Evolutionary conservation across 2,113 vertebrate genomes (phyloP).

Genomic region (Lycocorax pyrrhopterus): DNA sequence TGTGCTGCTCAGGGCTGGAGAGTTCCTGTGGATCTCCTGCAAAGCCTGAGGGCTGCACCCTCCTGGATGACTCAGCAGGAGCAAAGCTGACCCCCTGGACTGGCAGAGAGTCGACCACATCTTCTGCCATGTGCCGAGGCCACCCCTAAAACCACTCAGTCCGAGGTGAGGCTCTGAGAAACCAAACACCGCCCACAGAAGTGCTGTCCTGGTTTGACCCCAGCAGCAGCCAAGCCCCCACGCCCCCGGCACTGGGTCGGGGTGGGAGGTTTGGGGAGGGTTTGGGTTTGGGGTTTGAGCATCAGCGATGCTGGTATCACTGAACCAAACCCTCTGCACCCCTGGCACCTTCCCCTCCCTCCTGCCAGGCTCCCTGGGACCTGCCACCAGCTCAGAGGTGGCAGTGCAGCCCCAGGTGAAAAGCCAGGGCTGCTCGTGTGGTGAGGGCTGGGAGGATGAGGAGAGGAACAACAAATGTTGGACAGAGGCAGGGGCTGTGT

Average conservation of each 20-base stretch:
- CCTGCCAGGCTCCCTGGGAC: not conserved
- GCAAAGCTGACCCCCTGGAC: not conserved
- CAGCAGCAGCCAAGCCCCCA: not conserved
- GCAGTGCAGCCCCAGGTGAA: not conserved
- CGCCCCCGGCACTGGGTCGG: fast-evolving
- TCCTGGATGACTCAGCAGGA: not conserved
- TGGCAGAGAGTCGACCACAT: not conserved
- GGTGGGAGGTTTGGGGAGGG: not conserved
- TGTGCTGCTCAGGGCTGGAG: not conserved
- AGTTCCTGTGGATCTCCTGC: not conserved
- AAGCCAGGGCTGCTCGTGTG: no score
- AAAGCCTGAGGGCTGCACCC: not conserved
- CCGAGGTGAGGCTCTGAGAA: not conserved
- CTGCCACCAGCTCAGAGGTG: not conserved
- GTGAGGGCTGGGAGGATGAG: not conserved
- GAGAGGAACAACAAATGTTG: not conserved
- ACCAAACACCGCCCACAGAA: not conserved
- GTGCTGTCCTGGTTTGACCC: not conserved
- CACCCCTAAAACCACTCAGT: not conserved
- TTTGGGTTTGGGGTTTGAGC: no score
- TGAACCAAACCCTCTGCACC: not conserved
- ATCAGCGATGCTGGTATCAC: not conserved
- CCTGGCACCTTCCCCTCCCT: not conserved
- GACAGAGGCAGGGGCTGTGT: not conserved
- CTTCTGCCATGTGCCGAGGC: not conserved